These are phyloP conservation scores for Sebastes hubbsi DNA, from an alignment of 2,797 vertebrate genomes.

Conservation along the genomic window DNA sequence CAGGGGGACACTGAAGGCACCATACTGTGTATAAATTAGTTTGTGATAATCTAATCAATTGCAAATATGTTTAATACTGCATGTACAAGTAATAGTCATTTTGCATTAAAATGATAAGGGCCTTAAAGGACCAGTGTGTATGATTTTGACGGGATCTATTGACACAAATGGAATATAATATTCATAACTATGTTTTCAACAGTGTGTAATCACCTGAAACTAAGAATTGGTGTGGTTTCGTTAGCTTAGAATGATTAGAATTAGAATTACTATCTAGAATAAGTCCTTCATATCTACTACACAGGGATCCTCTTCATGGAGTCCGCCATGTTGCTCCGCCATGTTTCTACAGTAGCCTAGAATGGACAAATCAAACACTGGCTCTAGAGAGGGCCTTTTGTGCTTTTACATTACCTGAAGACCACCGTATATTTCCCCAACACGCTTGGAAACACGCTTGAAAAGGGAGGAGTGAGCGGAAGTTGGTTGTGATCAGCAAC, in stretches of 20 bases:
- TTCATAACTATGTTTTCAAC: background rate
- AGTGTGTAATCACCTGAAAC: too few species aligned
- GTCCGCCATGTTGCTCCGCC: background rate
- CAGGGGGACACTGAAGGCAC: background rate
- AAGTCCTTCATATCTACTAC: background rate
- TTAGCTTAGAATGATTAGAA: background rate
- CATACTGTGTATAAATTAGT: background rate
- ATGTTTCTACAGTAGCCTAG: background rate
- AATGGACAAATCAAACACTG: background rate
- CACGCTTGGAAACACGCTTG: background rate
- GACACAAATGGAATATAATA: background rate
- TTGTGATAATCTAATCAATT: background rate
- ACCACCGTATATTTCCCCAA: background rate
- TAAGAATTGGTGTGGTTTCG: too few species aligned
- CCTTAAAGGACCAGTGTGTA: background rate
- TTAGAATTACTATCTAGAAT: background rate
- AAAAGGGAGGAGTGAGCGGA: background rate
- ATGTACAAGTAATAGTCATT: background rate
- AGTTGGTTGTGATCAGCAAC: too few species aligned
- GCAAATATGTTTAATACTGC: background rate
- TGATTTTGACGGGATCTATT: background rate
- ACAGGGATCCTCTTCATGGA: background rate
- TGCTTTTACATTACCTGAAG: background rate
- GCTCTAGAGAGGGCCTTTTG: background rate
- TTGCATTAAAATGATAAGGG: background rate